A percentile compares a stretch with the other conserved stretches of the same genome.
Conservation (phyloP, 2,888 invertebrate genomes). For the Eupithecia tripunctaria region DNA sequence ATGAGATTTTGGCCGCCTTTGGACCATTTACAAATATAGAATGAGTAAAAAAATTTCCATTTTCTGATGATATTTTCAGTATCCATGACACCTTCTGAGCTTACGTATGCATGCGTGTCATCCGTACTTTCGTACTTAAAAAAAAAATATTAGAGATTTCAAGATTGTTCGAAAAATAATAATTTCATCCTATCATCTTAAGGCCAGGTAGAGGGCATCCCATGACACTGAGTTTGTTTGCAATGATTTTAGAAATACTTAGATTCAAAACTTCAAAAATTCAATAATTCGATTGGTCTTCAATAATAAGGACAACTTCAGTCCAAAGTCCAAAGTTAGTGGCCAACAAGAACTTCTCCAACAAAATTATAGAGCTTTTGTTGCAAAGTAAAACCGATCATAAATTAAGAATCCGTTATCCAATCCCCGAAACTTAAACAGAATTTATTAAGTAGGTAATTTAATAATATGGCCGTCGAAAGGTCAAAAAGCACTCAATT, state of each 20-base stretch:
- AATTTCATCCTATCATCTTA: no score
- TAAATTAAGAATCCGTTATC: conserved; percentile 71
- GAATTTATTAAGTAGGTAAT: conserved; percentile 67
- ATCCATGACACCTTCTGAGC: not conserved
- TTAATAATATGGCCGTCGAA: conserved; percentile 60
- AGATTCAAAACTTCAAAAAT: not conserved
- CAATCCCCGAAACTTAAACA: conserved; percentile 63
- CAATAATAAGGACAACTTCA: conserved; percentile 1
- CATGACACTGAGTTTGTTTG: not conserved
- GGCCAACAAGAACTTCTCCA: conserved; percentile 57
- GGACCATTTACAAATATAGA: not conserved
- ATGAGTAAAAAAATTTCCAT: not conserved
- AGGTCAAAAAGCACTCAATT: conserved; percentile 31
- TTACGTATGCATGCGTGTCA: not conserved
- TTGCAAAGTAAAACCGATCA: conserved; percentile 70
- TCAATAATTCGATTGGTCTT: not conserved
- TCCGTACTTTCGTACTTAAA: no score
- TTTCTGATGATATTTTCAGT: not conserved
- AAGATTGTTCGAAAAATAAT: no score
- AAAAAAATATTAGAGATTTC: no score
- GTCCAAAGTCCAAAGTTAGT: conserved; percentile 58
- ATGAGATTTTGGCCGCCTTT: no score
- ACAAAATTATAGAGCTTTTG: conserved; percentile 71
- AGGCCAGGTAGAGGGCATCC: not conserved
- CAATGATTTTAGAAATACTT: not conserved